A percentile compares a stretch with the other conserved stretches of the same genome.
phyloP scores from a whole-genome alignment of 1,140 invertebrate genomes.

The Melitaea cinxia region DNA sequence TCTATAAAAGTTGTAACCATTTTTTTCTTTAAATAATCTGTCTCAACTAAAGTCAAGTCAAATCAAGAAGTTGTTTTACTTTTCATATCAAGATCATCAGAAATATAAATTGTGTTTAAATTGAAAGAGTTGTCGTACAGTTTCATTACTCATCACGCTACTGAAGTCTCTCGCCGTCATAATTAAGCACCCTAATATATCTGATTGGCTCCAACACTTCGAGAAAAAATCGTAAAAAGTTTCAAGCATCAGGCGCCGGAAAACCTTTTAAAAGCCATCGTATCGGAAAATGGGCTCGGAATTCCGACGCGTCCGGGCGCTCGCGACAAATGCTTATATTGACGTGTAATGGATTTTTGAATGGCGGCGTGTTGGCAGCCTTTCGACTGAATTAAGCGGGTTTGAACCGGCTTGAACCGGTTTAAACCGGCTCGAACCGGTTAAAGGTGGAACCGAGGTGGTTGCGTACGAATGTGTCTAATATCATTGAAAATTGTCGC shows the following conservation, averaged over 20 bases:
- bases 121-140: too few species aligned
- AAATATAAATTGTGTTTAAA: too few species aligned
- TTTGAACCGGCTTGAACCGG: constrained; percentile 33
- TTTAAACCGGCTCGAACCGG: constrained; percentile 32
- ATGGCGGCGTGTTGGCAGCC: constrained; percentile 52
- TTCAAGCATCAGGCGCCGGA: background rate
- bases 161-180: background rate
- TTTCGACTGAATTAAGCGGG: constrained; percentile 38
- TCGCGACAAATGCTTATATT: constrained; percentile 57
- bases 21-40: too few species aligned
- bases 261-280: constrained; percentile 31
- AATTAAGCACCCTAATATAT: background rate
- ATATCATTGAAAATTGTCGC: constrained; percentile 28
- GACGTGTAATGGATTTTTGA: constrained; percentile 70
- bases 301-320: constrained; percentile 26
- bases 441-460: background rate
- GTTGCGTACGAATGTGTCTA: constrained; percentile 26
- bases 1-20: too few species aligned
- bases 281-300: constrained; percentile 32
- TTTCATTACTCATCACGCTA: too few species aligned
- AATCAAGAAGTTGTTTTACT: too few species aligned
- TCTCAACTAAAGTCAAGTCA: too few species aligned
- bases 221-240: constrained; percentile 7
- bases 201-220: background rate
- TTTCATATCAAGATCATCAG: too few species aligned